Conservation (phyloP, 2,113 vertebrate genomes). For the Chionodraco myersi region DNA sequence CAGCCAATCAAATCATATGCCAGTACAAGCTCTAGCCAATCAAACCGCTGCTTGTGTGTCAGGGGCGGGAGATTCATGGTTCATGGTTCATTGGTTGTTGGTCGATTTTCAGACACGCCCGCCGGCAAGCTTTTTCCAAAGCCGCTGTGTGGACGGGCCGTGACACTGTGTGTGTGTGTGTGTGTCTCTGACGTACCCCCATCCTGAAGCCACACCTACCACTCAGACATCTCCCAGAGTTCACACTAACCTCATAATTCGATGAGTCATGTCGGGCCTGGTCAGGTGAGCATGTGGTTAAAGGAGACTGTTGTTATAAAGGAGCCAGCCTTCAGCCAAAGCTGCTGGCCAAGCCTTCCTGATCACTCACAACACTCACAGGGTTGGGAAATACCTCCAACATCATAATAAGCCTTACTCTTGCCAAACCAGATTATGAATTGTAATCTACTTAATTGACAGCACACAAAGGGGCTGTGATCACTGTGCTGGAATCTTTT, state of each 20-base stretch:
- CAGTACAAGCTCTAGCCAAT: no score
- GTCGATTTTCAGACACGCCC: no score
- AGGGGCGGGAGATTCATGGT: no score
- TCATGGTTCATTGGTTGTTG: no score
- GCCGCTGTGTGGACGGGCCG: no score
- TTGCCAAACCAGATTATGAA: slow-evolving; percentile 57
- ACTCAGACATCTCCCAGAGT: slow-evolving; percentile 35
- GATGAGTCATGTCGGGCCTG: slow-evolving; percentile 43
- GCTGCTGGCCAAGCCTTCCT: slow-evolving; percentile 29
- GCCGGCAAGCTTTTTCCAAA: no score
- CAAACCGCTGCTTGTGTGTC: no score
- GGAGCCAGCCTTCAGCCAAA: not conserved
- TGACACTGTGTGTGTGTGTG: not conserved
- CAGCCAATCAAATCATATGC: no score
- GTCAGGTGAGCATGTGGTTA: slow-evolving; percentile 65
- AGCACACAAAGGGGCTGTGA: slow-evolving; percentile 18
- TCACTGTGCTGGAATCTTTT: slow-evolving; percentile 4
- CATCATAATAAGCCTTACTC: slow-evolving; percentile 41
- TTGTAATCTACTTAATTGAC: slow-evolving; percentile 53
- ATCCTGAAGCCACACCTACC: slow-evolving; percentile 55
- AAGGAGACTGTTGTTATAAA: slow-evolving; percentile 50
- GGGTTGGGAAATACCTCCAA: slow-evolving; percentile 60
- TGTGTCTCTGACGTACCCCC: slow-evolving; percentile 47
- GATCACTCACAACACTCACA: slow-evolving; percentile 66
- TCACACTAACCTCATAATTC: slow-evolving; percentile 58